Conservation (phyloP, 2,113 vertebrate genomes). For the Hippopotamus amphibius region DNA sequence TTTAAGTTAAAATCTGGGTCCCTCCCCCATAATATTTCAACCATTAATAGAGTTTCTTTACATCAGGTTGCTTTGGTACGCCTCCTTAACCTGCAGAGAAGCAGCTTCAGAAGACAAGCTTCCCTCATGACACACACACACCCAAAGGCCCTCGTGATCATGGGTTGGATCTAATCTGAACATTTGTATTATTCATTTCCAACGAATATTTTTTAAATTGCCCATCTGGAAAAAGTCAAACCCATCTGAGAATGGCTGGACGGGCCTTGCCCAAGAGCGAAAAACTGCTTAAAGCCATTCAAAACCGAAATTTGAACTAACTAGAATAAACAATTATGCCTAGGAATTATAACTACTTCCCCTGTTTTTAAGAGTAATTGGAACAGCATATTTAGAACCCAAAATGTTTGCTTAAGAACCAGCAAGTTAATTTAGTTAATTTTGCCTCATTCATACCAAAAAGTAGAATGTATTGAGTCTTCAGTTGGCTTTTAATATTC, state of each 20-base stretch:
- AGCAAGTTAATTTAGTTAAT: slow-evolving; percentile 19
- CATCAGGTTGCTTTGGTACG: slow-evolving; percentile 3
- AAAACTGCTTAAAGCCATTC: slow-evolving; percentile 7
- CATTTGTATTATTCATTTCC: slow-evolving; percentile 16
- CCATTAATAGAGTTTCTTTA: not conserved
- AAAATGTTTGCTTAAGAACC: slow-evolving; percentile 35
- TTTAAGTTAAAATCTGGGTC: slow-evolving; percentile 25
- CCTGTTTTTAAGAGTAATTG: slow-evolving; percentile 27
- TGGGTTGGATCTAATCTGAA: slow-evolving; percentile 21
- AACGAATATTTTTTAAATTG: slow-evolving; percentile 45
- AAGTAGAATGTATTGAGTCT: slow-evolving; percentile 2
- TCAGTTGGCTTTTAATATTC: slow-evolving; percentile 60
- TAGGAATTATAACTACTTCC: slow-evolving; percentile 25
- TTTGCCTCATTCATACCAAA: slow-evolving; percentile 35
- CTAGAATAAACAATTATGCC: slow-evolving; percentile 23
- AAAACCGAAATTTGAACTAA: slow-evolving; percentile 51
- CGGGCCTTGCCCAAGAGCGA: not conserved
- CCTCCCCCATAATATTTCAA: not conserved
- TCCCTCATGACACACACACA: not conserved
- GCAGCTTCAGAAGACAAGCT: not conserved
- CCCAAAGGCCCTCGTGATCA: not conserved
- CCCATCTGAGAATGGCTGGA: not conserved
- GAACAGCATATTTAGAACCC: not conserved
- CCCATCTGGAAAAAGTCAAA: slow-evolving; percentile 43
- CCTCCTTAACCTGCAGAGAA: not conserved